Base-by-base conservation (phyloP, 2,113 vertebrate species). In the Manacus vitellinus region DNA sequence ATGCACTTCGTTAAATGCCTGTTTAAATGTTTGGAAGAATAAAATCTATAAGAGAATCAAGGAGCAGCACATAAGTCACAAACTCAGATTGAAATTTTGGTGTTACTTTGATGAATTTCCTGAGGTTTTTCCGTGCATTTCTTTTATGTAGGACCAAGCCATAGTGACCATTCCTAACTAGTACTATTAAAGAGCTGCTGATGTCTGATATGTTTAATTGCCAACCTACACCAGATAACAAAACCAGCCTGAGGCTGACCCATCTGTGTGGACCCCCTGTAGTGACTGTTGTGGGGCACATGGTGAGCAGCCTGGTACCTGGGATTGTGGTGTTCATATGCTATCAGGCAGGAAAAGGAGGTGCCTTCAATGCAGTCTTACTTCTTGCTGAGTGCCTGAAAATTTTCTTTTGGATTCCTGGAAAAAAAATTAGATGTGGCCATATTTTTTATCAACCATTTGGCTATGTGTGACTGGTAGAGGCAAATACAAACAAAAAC, bases 401-500 rank as follows among this genome's bases (percentile, higher is more conserved):
- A 62, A 39, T 35, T 35, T 25, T 25, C 56, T 59, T 14, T 46
- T 35, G 24, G 51, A 10, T 49, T 20, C 28, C 79, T 63, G 35
- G 55, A 21, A 31, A 49, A 63, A 63, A 47, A 72, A 37, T 46
- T 1, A 17, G 47, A 3, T 43, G 63, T 68, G 30, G 19, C 55
- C 4, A 0, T 12, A 2, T 49, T 68, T 75, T 33, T 43, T 72
- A 18, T 56, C 46, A 21, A 1, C 31, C 3, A 0, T 54, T n/a
- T 0, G 22, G 37, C 7, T 27, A 2, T 5, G 65, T 25, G 4
- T 71, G 87, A 39, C 4, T 21, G 58, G 30, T 1, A 27, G 44
- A 49, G 39, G 46, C 28, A 77, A 71, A 35, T 8, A 14, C 9
- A 52, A 33, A 63, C 27, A 31, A 8, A 19, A 10, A 19, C 0